Base-by-base conservation (phyloP, 1,140 invertebrate genomes). In the Acromyrmex heyeri region DNA sequence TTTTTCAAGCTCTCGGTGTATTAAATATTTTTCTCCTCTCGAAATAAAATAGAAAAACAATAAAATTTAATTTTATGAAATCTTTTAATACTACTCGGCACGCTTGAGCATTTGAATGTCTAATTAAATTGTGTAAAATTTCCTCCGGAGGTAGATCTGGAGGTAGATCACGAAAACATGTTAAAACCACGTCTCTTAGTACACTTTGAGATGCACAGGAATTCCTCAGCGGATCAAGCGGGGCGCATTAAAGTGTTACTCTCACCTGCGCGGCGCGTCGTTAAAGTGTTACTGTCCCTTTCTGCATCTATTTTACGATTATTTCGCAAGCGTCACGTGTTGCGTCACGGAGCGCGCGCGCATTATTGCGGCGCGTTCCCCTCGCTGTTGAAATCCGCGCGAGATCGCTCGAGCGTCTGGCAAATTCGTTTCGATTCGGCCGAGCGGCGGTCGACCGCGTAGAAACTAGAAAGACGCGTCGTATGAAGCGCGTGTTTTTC, bases 341-440 rank as follows among this genome's bases (percentile, higher is more conserved):
- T 86, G 34, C 87, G 34, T 48, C 73, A 86, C 16, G 18, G 16
- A 34, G 7, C 14, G n/a, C 27, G 65, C 55, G n/a, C 55, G 65
- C 48, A 27, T 18, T 75, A 24, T 61, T 44, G 69, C 21, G 16
- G 55, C 18, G 73, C 73, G 88, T 59, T 72, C 34, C 67, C 78
- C 69, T 72, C 34, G 65, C 78, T 59, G 67, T 78, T 76, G 88
- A 78, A 78, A 78, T 55, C 48, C 8, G 21, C 27, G n/a, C 44
- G 69, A 48, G 38, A 73, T 44, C 55, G 57, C 38, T 55, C 61
- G 64, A 75, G 55, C 79, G 76, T 85, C 87, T 55, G 73, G 86
- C 30, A 78, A 69, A 89, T 75, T 79, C 78, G 48, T 85, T 86
- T 86, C 64, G 72, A 88, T 88, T 67, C 67, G 0, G 10, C 24